Base-by-base conservation (phyloP, 2,888 invertebrate genomes). In the Drosophila tripunctata region DNA sequence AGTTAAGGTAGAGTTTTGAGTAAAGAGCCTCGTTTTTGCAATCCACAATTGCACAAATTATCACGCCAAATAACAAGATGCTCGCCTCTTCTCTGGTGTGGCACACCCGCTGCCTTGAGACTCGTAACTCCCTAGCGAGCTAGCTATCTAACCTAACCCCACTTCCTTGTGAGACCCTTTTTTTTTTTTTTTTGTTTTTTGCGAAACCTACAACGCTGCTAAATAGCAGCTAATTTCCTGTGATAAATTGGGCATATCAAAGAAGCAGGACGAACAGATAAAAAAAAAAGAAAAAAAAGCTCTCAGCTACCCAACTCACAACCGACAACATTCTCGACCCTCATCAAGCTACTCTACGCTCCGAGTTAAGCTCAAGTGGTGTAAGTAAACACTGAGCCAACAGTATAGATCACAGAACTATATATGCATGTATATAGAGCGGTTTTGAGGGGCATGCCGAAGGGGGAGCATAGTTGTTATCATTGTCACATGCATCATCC, bases 181-280 rank as follows among this genome's bases (percentile, higher is more conserved):
- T 54, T 45, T 45, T 40, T 35, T 54, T 24, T 8, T 43, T 31
- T 12, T 19, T 31, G 12, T 33, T 27, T 38, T 38, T 17, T 22
- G 15, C 19, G 27, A 65, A 68, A 78, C 71, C 74, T 64, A 82
- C 81, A 84, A 73, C 87, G 69, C 62, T 88, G 81, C 78, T 87
- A 82, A 88, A 88, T 89, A 88, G 83, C 87, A 88, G 81, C 90
- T 90, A 89, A 90, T 89, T 89, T 89, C 79, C 78, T 74, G 78
- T 82, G 72, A 89, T 88, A 89, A 89, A 89, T 89, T 89, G 89
- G 87, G 76, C 85, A 88, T 83, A 85, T 90, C 85, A 74, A 69
- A 61, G 48, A 38, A 43, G 22, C 51, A 66, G 19, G 8, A 33
- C 47, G 2, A 2, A 44, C 60, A 66, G 55, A 48, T 41, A 36